Evolutionary conservation across 2,797 vertebrate genomes (phyloP), one percentile per base, ranked within the genome.

Genomic region (Lerista edwardsae): DNA sequence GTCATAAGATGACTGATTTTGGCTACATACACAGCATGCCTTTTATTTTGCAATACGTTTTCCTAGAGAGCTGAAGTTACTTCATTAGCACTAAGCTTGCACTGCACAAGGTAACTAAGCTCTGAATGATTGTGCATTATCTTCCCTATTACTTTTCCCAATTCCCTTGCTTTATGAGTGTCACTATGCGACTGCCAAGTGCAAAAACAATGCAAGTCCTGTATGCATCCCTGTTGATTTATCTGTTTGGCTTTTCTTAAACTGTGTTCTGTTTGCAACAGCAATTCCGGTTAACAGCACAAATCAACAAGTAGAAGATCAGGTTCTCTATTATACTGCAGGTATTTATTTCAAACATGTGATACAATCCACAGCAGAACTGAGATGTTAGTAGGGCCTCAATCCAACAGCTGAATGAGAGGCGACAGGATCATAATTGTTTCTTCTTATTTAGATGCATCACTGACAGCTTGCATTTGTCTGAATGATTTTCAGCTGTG

Each of bases 391-490:
- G n/a, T 9, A 61, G 25, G n/a, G 34, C 47, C 15, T 69, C 14
- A 64, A 5, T 44, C 27, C 27, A 59, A 17, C 31, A n/a, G 41
- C n/a, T 29, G 67, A 62, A 69, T 76, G 64, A 81, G 55, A 86
- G 47, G 39, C 19, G 65, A 62, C 73, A 76, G 73, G 74, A 59
- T 62, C 25, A 27, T 62, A 81, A 81, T 69, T 62, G 65, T 21
- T 71, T 86, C 80, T 71, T 77, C 65, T 39, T 72, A 82, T 25
- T n/a, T 62, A 76, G 65, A 71, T 72, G 25, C 27, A 64, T 71
- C 65, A 64, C 17, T 82, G 73, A 71, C 57, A 4, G 65, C 51
- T 64, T 77, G 65, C 41, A 77, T 84, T 84, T 71, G n/a, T 69
- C 39, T 61, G 44, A 69, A 3, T 73, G 59, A 23, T 72, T 64